phyloP scores from a whole-genome alignment of 2,797 vertebrate species.

The Pseudochirops cupreus region DNA sequence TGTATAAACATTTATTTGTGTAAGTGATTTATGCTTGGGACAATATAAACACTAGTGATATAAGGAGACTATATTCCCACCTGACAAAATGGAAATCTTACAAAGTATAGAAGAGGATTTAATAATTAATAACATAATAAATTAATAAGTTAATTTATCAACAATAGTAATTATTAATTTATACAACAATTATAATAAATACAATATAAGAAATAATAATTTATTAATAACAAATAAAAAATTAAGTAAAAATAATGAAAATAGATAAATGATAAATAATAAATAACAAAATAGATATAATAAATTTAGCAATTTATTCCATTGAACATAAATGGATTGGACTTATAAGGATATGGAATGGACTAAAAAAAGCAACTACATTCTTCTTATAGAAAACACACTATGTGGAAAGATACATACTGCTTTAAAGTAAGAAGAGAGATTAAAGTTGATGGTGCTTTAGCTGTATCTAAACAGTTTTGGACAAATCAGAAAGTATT shows the following conservation, averaged over 20 bases:
- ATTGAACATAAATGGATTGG: background rate
- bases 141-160: no score
- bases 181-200: no score
- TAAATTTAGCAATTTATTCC: background rate
- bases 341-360: background rate
- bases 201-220: no score
- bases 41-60: background rate
- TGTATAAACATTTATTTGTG: background rate
- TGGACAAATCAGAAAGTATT: background rate
- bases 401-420: background rate
- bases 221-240: no score
- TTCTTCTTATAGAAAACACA: background rate
- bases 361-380: background rate
- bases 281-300: no score
- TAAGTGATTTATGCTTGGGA: background rate
- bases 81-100: background rate
- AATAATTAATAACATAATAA: no score
- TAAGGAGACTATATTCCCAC: background rate
- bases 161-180: no score
- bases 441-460: background rate
- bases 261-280: no score
- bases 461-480: background rate
- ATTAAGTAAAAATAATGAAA: no score
- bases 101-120: background rate
- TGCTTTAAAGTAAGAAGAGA: background rate